Base-by-base conservation (phyloP, 2,888 invertebrate genomes). In the Imbricaverruca yamaguchii region DNA sequence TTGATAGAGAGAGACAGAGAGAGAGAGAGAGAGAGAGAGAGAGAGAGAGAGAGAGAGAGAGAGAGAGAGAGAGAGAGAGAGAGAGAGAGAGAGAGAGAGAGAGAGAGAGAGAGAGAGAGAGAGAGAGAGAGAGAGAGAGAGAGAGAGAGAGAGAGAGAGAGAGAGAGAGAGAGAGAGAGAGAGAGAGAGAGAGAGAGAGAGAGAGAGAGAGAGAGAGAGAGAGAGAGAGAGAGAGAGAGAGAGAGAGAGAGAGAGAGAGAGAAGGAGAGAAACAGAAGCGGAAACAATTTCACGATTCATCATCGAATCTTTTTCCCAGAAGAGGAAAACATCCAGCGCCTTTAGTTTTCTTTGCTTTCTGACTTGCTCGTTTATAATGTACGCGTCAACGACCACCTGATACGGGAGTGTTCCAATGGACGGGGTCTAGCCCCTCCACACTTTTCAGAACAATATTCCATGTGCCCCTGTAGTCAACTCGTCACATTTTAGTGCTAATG, bases 1-100 rank as follows among this genome's bases (percentile, higher is more conserved):
- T 39, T n/a, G 15, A 15, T 13, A 65, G 67, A 65, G 79, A 57
- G 80, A 82, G 79, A 82, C 57, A 74, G 39, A 80, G 80, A 63
- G 79, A 63, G 65, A 79, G 74, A 61, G 61, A 79, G 25, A 4
- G 39, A 59, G 25, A 63, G 1, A 81, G 56, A 81, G 80, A 80
- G 39, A 63, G 39, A 80, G 63, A 63, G 25, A 63, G 63, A 80
- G 80, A 80, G 61, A 39, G 39, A 63, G 65, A 63, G 39, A 23
- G 80, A 63, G 80, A 63, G 61, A 80, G 65, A 63, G 65, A 63
- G 61, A 59, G 61, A 63, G 63, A 63, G 61, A 80, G 39, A 80
- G 39, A 63, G 39, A 80, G 65, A 63, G 65, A 59, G 61, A 80
- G 80, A 53, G 67, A 80, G 53, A 80, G 65, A 21, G 18, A n/a